Evolutionary conservation across 2,797 vertebrate species (phyloP).

Genomic region (Triplophysa yarkandensis): DNA sequence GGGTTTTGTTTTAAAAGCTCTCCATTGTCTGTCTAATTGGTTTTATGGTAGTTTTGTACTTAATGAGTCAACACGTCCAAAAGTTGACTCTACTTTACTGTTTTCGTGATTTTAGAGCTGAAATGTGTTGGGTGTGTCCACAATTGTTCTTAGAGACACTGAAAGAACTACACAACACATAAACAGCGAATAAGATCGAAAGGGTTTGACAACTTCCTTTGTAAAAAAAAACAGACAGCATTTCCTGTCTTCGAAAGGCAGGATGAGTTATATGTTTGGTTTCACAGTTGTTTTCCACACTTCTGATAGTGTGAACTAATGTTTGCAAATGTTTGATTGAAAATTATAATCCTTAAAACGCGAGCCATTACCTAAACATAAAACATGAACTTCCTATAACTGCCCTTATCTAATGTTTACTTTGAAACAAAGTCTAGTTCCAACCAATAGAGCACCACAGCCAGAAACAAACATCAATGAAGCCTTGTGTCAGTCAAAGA

Average conservation of each 20-base stretch:
- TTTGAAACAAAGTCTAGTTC: not conserved
- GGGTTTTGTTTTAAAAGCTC: not conserved
- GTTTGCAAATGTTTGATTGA: not conserved
- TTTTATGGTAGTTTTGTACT: not conserved
- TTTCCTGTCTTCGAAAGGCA: constrained; percentile 38
- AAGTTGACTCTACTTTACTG: not conserved
- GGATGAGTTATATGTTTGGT: constrained; percentile 2
- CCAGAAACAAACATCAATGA: not conserved
- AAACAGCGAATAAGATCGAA: not conserved
- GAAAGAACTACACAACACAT: not conserved
- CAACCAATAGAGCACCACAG: constrained; percentile 3
- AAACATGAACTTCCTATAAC: no score
- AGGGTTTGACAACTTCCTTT: constrained; percentile 9
- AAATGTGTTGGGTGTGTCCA: not conserved
- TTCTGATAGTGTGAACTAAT: not conserved
- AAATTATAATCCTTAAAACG: no score
- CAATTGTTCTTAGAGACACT: not conserved
- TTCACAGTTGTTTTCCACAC: constrained; percentile 3
- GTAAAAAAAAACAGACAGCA: not conserved
- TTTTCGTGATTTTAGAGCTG: not conserved
- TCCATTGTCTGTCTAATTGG: not conserved
- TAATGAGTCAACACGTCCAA: not conserved
- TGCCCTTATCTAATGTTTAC: not conserved
- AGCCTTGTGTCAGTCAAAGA: not conserved
- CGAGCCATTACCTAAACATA: no score